Base-by-base conservation (phyloP, 2,888 invertebrate species). In the Hyalella azteca region DNA sequence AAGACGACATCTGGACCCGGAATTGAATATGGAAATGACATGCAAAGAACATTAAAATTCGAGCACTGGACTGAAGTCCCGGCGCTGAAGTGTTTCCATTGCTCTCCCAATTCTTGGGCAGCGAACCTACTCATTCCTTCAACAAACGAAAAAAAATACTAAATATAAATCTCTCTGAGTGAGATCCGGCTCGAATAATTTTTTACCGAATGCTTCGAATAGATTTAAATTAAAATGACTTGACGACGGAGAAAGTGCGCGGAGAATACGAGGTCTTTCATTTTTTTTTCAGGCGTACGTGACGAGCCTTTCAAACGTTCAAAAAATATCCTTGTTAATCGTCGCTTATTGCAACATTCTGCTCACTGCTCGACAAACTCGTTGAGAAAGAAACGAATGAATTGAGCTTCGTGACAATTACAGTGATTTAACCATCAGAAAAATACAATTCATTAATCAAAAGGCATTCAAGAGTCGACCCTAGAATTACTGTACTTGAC, bases 21-120 rank as follows among this genome's bases (percentile, higher is more conserved):
- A 36, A 66, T 36, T 36, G 66, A 66, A 66, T 66, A 66, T 66
- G 66, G 66, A 66, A 66, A 66, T 66, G 66, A 66, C 66, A 66
- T 66, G 66, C 66, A 66, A 66, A 66, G 66, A 66, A 66, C 66
- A 66, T 66, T 66, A 66, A 66, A 66, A 66, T 66, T 36, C 66
- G 29, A 36, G 36, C 29, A 32, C 66, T 29, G 32, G 29, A 66
- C 66, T 66, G 32, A 54, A 54, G 54, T 36, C 66, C 36, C 36
- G 36, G 7, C 36, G 2, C 36, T n/a, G 66, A 66, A 66, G 66
- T 36, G 66, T 66, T 66, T 66, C 66, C 66, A 19, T 66, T 36
- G 36, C 36, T 66, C 66, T 32, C 13, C 66, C 66, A 66, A 66
- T 66, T 66, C 66, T 66, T 66, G 36, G 32, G 66, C 36, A 66